phyloP scores from a whole-genome alignment of 1,140 invertebrate genomes.

The Cherax destructor region DNA sequence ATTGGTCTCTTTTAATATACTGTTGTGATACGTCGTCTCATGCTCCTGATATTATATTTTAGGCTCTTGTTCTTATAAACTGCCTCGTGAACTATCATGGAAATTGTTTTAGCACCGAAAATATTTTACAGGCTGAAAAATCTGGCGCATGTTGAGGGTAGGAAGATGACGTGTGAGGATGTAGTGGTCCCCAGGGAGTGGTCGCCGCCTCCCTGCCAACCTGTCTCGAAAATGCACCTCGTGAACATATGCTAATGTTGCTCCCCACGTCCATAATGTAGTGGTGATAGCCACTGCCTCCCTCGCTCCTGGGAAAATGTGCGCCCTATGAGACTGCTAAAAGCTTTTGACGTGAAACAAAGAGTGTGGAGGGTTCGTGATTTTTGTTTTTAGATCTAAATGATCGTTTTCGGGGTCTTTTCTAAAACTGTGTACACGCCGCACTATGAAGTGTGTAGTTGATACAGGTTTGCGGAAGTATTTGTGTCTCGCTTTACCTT shows the following conservation, averaged over 20 bases:
- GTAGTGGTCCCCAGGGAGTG: not conserved
- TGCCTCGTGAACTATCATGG: not conserved
- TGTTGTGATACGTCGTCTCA: not conserved
- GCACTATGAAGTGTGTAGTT: too few species aligned
- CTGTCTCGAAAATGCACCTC: not conserved
- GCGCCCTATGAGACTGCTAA: not conserved
- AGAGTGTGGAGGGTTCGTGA: too few species aligned
- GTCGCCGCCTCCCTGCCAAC: not conserved
- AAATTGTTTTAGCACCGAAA: conserved; percentile 40
- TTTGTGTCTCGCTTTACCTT: too few species aligned
- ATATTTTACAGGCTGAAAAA: conserved; percentile 23
- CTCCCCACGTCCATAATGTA: not conserved
- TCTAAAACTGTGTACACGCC: too few species aligned
- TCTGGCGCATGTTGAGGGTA: conserved; percentile 10
- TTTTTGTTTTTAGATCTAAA: too few species aligned
- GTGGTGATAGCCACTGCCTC: not conserved
- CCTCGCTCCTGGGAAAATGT: not conserved
- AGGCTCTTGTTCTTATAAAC: not conserved
- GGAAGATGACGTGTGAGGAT: not conserved
- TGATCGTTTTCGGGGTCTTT: too few species aligned
- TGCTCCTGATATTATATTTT: not conserved
- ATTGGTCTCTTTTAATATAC: not conserved
- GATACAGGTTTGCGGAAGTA: too few species aligned
- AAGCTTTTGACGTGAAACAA: not conserved
- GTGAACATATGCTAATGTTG: conserved; percentile 3